Percentiles rank a stretch among this genome's conserved stretches.
These are phyloP conservation scores for Alces alces DNA, from an alignment of 2,113 vertebrate species.

Conservation along the genomic window DNA sequence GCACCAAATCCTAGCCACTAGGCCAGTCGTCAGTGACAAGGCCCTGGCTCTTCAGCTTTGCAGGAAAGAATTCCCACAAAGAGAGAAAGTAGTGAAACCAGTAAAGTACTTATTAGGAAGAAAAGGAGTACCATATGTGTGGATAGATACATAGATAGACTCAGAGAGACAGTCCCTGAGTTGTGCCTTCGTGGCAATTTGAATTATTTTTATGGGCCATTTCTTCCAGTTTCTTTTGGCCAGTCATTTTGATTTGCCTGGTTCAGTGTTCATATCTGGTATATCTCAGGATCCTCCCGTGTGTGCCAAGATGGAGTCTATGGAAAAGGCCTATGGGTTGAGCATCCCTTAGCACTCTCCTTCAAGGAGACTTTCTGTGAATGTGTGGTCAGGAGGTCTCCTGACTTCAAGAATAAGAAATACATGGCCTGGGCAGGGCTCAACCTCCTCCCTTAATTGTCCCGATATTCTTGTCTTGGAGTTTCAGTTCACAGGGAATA, in stretches of 20 bases:
- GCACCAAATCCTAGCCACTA: background rate
- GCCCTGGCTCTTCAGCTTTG: background rate
- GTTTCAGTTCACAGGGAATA: background rate
- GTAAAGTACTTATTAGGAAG: background rate
- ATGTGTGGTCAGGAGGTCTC: background rate
- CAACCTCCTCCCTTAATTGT: background rate
- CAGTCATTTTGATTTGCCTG: background rate
- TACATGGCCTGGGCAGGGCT: background rate
- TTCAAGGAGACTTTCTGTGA: background rate
- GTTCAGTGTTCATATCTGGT: background rate
- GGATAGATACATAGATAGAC: background rate
- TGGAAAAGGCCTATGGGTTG: background rate
- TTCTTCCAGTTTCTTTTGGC: background rate
- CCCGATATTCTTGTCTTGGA: background rate
- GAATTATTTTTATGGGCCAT: background rate
- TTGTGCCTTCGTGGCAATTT: background rate
- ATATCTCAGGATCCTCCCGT: background rate
- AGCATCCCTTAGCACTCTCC: background rate
- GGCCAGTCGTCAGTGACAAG: background rate
- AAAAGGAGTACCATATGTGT: background rate
- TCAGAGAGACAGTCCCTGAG: background rate
- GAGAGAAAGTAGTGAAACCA: background rate
- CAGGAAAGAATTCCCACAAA: background rate
- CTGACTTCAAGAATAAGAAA: background rate
- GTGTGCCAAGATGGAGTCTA: background rate